Conservation (phyloP, 2,113 vertebrate species). For the Elanoides forficatus region DNA sequence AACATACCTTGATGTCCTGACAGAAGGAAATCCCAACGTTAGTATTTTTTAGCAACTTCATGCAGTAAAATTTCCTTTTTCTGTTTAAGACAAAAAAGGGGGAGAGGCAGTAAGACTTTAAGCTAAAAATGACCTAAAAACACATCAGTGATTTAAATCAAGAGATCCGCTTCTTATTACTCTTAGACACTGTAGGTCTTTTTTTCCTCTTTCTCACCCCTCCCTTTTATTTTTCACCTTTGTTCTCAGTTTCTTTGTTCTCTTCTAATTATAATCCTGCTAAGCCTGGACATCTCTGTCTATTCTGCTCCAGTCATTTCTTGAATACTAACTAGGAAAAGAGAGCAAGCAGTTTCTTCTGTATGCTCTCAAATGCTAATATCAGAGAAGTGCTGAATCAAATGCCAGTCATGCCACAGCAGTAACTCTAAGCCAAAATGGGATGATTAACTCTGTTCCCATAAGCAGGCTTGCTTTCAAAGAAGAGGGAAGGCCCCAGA, state of each 20-base stretch:
- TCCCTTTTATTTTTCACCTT: slow-evolving; percentile 1
- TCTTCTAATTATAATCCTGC: slow-evolving; percentile 37
- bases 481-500: background rate
- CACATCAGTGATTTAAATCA: background rate
- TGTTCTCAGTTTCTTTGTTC: slow-evolving; percentile 8
- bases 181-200: background rate
- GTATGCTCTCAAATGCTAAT: background rate
- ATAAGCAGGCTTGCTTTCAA: background rate
- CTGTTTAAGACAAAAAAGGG: background rate
- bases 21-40: background rate
- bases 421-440: background rate
- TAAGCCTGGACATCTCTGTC: slow-evolving; percentile 10
- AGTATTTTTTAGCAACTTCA: background rate
- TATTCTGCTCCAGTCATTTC: background rate
- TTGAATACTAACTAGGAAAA: slow-evolving; percentile 2
- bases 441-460: background rate
- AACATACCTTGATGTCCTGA: background rate
- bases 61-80: background rate
- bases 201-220: background rate
- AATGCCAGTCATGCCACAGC: background rate
- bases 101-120: background rate
- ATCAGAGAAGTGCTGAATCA: background rate
- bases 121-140: background rate
- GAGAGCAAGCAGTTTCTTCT: background rate
- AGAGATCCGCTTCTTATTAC: background rate